Conservation (phyloP, 1,140 invertebrate species). For the Eubasilissa regina region DNA sequence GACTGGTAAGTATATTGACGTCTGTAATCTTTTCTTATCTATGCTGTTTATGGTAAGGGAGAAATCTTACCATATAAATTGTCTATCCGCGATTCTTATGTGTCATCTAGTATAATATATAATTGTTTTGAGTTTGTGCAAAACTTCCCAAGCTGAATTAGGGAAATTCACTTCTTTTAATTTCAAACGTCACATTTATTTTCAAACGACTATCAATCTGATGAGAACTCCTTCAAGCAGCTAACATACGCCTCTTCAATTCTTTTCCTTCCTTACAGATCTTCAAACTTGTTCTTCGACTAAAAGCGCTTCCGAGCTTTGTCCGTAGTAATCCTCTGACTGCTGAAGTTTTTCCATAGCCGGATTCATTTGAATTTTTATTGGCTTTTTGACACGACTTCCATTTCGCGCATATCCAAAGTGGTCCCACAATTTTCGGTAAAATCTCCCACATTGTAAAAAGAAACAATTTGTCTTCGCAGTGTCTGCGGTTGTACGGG, state of each 20-base stretch:
- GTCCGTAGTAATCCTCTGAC: conserved; percentile 15
- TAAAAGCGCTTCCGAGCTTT: background rate
- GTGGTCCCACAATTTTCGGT: conserved; percentile 8
- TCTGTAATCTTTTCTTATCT: too few relatives aligned
- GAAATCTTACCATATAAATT: too few relatives aligned
- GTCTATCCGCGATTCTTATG: too few relatives aligned
- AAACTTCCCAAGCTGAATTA: too few relatives aligned
- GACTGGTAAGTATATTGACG: too few relatives aligned
- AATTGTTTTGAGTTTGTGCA: too few relatives aligned
- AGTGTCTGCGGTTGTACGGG: background rate
- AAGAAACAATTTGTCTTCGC: background rate
- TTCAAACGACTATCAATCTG: background rate
- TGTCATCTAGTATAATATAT: too few relatives aligned
- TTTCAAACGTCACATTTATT: background rate
- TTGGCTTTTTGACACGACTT: conserved; percentile 48
- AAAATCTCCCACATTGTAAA: background rate
- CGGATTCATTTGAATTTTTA: conserved; percentile 57
- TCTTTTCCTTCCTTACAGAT: background rate
- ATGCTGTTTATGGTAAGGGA: too few relatives aligned
- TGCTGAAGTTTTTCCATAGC: conserved; percentile 40
- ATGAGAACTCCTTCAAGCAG: background rate
- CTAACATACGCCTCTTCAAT: background rate
- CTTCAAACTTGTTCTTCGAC: background rate
- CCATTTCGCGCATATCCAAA: conserved; percentile 22
- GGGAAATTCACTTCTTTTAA: too few relatives aligned